Base-by-base conservation (phyloP, 2,888 invertebrate species). In the Diaprepes abbreviatus region DNA sequence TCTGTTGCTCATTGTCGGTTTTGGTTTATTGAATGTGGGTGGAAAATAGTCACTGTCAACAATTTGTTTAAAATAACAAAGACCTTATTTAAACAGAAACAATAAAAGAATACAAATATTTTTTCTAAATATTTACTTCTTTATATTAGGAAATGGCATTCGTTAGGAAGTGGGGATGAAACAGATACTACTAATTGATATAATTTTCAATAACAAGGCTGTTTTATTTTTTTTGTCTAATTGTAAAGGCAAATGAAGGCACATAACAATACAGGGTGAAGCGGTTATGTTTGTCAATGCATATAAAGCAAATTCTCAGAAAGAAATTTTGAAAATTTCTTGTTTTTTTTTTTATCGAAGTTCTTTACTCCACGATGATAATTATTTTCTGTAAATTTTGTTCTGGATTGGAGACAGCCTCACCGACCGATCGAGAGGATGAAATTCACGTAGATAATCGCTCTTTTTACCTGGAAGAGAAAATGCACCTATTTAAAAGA, bases 1-100 rank as follows among this genome's bases (percentile, higher is more conserved):
- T 57, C 73, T 71, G 3, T 50, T 31, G 38, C 67, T 38, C 63
- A 70, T 73, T 21, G 35, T 65, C n/a, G 9, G 1, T 36, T 36
- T 19, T 38, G 24, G 52, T n/a, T 19, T 7, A 19, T 12, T 12
- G 7, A 36, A 36, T 2, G 4, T 9, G 4, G 10, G 3, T 5
- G 7, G 1, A 28, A 28, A 14, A 2, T 28, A 45, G n/a, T n/a
- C 9, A 50, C 9, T 12, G 14, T n/a, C 12, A 24, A 12, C 14
- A 28, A 40, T 7, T 5, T 7, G 40, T 40, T 2, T 16, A 16
- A 16, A 16, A 3, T 10, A 36, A 35, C n/a, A n/a, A n/a, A n/a
- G n/a, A 35, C 3, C 12, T 17, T 21, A 19, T 10, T 31, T 16
- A 33, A 55, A 35, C 36, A 16, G 36, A 36, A 3, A n/a, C 45